Evolutionary conservation across 2,113 vertebrate species (phyloP).

Genomic region (Gopherus evgoodei): DNA sequence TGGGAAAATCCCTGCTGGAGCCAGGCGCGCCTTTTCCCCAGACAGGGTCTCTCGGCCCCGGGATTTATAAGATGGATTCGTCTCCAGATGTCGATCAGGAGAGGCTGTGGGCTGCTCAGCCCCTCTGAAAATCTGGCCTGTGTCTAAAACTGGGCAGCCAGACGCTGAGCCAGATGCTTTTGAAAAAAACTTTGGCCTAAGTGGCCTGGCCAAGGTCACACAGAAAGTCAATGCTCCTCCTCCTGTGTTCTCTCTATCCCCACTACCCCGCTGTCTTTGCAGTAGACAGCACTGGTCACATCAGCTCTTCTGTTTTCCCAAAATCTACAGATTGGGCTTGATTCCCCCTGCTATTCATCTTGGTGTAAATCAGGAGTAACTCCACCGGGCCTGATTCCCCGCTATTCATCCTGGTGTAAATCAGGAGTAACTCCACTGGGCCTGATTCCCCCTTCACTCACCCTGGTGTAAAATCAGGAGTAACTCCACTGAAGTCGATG

Average conservation of each 20-base stretch:
- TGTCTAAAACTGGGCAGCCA: background rate
- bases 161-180: background rate
- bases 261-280: background rate
- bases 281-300: background rate
- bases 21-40: background rate
- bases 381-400: background rate
- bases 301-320: background rate
- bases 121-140: background rate
- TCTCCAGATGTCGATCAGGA: background rate
- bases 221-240: background rate
- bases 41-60: background rate
- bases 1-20: background rate
- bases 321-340: background rate
- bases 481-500: background rate
- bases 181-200: background rate
- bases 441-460: background rate
- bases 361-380: too few species aligned
- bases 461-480: background rate
- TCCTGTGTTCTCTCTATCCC: background rate
- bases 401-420: too few species aligned
- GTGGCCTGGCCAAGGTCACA: background rate
- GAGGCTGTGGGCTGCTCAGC: background rate
- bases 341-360: background rate
- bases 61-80: background rate
- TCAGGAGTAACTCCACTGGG: background rate